Conservation (phyloP, 2,797 vertebrate genomes). For the Coregonus sp. region DNA sequence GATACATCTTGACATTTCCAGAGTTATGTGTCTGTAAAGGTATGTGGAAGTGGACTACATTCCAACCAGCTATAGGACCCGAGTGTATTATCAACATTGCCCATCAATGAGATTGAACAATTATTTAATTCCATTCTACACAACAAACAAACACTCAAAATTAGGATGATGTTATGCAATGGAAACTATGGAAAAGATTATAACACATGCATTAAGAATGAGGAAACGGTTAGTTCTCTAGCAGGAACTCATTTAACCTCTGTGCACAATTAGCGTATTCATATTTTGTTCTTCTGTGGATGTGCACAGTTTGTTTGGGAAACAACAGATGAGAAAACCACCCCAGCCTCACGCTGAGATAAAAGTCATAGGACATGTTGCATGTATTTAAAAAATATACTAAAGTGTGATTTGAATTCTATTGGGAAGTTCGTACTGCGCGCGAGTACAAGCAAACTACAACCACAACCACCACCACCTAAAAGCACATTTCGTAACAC, state of each 20-base stretch:
- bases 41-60: background rate
- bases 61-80: background rate
- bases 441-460: constrained; percentile 16
- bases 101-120: background rate
- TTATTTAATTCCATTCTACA: background rate
- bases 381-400: constrained; percentile 23
- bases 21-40: too few species aligned
- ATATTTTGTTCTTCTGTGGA: constrained; percentile 40
- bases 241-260: constrained; percentile 40
- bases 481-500: constrained; percentile 6
- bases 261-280: constrained; percentile 40
- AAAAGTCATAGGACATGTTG: constrained; percentile 22
- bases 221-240: constrained; percentile 12
- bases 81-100: background rate
- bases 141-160: background rate
- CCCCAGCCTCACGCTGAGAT: constrained; percentile 30
- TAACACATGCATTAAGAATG: constrained; percentile 4
- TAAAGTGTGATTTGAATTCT: constrained; percentile 12
- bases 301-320: constrained; percentile 48
- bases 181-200: background rate
- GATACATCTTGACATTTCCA: too few species aligned
- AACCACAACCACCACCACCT: constrained; percentile 2
- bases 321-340: constrained; percentile 41
- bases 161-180: background rate
- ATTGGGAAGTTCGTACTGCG: constrained; percentile 14